Evolutionary conservation across 2,888 invertebrate genomes (phyloP).

Genomic region (Cerceris ruficornis): DNA sequence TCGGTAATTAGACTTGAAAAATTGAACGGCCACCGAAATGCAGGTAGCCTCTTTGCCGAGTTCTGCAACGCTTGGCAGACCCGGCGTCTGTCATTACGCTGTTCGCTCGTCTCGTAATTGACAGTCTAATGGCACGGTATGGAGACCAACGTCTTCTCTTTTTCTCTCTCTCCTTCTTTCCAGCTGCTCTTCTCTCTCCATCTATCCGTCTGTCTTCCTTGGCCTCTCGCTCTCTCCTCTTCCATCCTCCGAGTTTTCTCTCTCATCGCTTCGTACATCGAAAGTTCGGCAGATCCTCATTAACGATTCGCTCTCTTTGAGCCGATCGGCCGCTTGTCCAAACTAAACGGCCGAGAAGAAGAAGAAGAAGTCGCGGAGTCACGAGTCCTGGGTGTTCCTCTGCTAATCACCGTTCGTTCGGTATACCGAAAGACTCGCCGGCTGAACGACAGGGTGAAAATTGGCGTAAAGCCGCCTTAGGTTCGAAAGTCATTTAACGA

Average conservation of each 20-base stretch:
- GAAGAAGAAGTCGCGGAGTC: conserved; percentile 63
- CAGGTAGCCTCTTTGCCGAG: conserved; percentile 34
- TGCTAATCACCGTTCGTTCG: conserved; percentile 49
- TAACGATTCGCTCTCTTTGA: conserved; percentile 69
- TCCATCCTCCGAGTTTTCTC: no score
- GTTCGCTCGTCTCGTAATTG: conserved; percentile 68
- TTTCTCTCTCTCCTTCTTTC: conserved; percentile 2
- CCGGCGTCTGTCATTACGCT: conserved; percentile 65
- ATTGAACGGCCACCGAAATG: conserved; percentile 52
- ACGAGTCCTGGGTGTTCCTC: conserved; percentile 61
- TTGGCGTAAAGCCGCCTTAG: conserved; percentile 17
- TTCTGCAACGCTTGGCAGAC: conserved; percentile 47
- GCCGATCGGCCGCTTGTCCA: conserved; percentile 61
- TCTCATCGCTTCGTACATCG: neutral
- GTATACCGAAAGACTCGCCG: conserved; percentile 21
- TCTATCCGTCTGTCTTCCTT: conserved; percentile 15
- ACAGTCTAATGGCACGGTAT: conserved; percentile 74
- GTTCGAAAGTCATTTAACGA: conserved; percentile 1
- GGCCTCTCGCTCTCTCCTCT: no score
- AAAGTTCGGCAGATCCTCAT: conserved; percentile 57
- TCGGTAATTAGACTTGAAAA: conserved; percentile 15
- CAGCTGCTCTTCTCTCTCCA: neutral
- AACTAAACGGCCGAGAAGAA: conserved; percentile 51
- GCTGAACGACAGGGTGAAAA: conserved; percentile 11
- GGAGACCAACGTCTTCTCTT: conserved; percentile 31